Percentiles rank a stretch among this genome's conserved stretches.
These are phyloP conservation scores for Smutsia temminckii DNA, from an alignment of 2,797 vertebrate genomes.

Conservation along the genomic window DNA sequence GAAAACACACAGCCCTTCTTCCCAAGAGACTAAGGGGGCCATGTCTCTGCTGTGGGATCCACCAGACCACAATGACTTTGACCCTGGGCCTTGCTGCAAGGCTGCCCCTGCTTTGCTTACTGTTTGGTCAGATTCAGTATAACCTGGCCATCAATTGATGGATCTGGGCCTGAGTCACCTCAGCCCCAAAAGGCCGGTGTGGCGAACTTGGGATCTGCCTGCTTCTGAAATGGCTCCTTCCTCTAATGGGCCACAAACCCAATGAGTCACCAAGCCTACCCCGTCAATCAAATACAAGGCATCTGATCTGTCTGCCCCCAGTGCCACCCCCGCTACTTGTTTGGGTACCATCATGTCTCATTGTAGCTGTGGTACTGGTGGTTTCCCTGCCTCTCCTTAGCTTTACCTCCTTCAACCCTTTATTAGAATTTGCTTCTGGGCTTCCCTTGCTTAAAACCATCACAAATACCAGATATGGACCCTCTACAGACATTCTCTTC, in stretches of 20 bases:
- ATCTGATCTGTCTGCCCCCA: not conserved
- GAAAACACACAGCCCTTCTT: not conserved
- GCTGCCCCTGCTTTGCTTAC: not conserved
- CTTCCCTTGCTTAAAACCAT: not conserved
- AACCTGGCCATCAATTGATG: not conserved
- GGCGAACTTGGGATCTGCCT: not conserved
- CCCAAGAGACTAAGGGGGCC: not conserved
- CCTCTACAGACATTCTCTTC: not conserved
- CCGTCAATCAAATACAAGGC: not conserved
- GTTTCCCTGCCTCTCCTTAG: not conserved
- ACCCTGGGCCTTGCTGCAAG: not conserved
- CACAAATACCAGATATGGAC: not conserved
- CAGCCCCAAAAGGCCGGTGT: not conserved
- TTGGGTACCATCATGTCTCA: not conserved
- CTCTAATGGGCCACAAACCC: not conserved
- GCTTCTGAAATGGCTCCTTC: not conserved
- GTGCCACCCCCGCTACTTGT: too few species aligned
- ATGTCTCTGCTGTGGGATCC: not conserved
- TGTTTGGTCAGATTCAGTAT: not conserved
- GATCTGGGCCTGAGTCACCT: not conserved
- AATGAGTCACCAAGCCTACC: not conserved
- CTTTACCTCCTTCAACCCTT: not conserved
- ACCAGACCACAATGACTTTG: not conserved
- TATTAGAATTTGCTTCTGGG: not conserved
- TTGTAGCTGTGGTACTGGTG: not conserved